Conservation (phyloP, 37 sponge, comb jelly and placozoan genomes). For the Amphimedon queenslandica region DNA sequence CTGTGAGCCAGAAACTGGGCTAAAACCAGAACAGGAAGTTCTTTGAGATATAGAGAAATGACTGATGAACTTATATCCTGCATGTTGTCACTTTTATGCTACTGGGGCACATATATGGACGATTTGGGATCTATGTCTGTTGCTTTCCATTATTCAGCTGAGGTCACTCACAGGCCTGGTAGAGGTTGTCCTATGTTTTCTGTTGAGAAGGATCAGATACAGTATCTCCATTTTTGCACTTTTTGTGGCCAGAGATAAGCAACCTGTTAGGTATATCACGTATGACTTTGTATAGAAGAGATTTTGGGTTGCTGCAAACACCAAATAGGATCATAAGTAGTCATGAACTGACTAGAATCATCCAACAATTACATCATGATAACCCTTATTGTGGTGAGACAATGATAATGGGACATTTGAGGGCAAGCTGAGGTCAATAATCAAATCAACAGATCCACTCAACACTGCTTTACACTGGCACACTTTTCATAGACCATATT, state of each 20-base stretch:
- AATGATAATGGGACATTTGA: slow-evolving; percentile 21
- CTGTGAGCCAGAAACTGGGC: too few species aligned
- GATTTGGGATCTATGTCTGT: too few species aligned
- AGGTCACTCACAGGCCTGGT: too few species aligned
- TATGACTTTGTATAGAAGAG: slow-evolving; percentile 38
- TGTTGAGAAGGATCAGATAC: slow-evolving; percentile 29
- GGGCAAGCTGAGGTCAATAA: slow-evolving; percentile 19
- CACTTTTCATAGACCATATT: slow-evolving; percentile 32
- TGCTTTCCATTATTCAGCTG: too few species aligned
- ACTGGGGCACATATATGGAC: too few species aligned
- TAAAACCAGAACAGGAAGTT: too few species aligned
- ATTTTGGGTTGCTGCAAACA: slow-evolving; percentile 11
- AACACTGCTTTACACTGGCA: slow-evolving; percentile 33
- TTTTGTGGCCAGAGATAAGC: slow-evolving; percentile 45
- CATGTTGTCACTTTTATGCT: too few species aligned
- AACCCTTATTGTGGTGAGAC: slow-evolving; percentile 25
- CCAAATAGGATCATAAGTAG: background rate
- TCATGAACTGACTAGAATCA: background rate
- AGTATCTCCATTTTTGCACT: slow-evolving; percentile 32
- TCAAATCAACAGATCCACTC: slow-evolving; percentile 31
- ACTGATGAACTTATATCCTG: too few species aligned
- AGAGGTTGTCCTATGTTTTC: slow-evolving; percentile 1
- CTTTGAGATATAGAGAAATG: too few species aligned
- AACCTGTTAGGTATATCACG: slow-evolving; percentile 27
- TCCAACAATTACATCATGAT: background rate